These are phyloP conservation scores for Itoplectis maculator DNA, from an alignment of 2,888 invertebrate species.

Conservation along the genomic window DNA sequence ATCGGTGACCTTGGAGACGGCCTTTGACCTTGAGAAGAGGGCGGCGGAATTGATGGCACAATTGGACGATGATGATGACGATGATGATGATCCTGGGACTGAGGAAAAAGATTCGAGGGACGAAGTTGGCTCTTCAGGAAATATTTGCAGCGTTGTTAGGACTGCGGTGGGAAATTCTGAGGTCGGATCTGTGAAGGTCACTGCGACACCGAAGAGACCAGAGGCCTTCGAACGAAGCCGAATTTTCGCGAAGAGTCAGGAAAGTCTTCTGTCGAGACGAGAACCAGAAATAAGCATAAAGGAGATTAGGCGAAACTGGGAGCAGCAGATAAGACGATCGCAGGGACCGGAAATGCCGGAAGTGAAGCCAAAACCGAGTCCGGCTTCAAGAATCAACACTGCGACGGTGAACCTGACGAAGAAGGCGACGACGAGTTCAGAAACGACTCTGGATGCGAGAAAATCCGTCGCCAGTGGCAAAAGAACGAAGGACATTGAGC, in stretches of 20 bases:
- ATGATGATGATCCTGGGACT: constrained; percentile 78
- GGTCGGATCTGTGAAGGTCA: constrained; percentile 47
- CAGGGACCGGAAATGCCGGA: constrained; percentile 60
- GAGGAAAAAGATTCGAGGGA: constrained; percentile 71
- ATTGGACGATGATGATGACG: constrained; percentile 81
- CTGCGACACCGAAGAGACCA: not conserved
- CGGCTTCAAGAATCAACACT: constrained; percentile 66
- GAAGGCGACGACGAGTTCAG: constrained; percentile 33
- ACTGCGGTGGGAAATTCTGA: constrained; percentile 44
- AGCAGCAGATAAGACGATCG: constrained; percentile 74
- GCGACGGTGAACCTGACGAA: constrained; percentile 62
- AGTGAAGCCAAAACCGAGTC: constrained; percentile 39
- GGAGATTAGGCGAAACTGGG: constrained; percentile 81
- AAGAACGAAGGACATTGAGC: constrained; percentile 80
- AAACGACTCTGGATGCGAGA: constrained; percentile 47
- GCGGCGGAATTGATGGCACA: constrained; percentile 80
- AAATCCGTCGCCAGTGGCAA: constrained; percentile 69
- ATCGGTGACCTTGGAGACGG: constrained; percentile 78
- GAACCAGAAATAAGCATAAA: constrained; percentile 77
- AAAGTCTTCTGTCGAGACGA: constrained; percentile 69
- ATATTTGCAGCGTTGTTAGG: too few relatives aligned
- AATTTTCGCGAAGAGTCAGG: constrained; percentile 75
- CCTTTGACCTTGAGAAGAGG: constrained; percentile 78
- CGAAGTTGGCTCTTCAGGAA: constrained; percentile 61
- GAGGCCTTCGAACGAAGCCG: constrained; percentile 69